Evolutionary conservation across 2,888 invertebrate species (phyloP).

Genomic region (Drosophila melanosoma): DNA sequence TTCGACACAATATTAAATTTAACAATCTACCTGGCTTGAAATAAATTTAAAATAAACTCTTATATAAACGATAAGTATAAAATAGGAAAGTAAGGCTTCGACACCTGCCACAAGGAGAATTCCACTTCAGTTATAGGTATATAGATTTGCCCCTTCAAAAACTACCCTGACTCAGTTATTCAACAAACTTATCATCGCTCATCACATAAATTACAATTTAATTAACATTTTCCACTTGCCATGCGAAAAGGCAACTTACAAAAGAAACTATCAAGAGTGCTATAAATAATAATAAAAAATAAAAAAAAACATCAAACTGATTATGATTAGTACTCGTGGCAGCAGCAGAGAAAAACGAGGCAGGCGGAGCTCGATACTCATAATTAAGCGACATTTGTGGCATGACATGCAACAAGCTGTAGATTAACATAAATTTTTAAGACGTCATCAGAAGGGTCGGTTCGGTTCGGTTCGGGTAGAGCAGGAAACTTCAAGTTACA

Average conservation of each 20-base stretch:
- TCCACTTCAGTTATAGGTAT: background rate
- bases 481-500: constrained; percentile 5
- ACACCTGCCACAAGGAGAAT: constrained; percentile 7
- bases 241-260: constrained; percentile 38
- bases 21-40: background rate
- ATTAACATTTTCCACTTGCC: constrained; percentile 72
- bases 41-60: background rate
- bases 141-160: background rate
- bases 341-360: constrained; percentile 5
- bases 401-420: constrained; percentile 74
- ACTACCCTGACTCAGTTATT: constrained; percentile 31
- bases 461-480: background rate
- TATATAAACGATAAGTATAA: too few relatives aligned
- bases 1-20: background rate
- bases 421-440: constrained; percentile 77
- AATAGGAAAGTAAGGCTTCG: background rate
- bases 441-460: constrained; percentile 43
- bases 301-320: constrained; percentile 40
- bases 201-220: constrained; percentile 73
- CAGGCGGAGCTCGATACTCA: constrained; percentile 56
- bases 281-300: constrained; percentile 65
- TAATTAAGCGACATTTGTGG: constrained; percentile 81
- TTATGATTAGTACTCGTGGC: constrained; percentile 53
- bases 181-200: constrained; percentile 49
- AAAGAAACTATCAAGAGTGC: constrained; percentile 53